These are phyloP conservation scores for Platypus cylindrus DNA, from an alignment of 2,888 invertebrate species.

Conservation along the genomic window DNA sequence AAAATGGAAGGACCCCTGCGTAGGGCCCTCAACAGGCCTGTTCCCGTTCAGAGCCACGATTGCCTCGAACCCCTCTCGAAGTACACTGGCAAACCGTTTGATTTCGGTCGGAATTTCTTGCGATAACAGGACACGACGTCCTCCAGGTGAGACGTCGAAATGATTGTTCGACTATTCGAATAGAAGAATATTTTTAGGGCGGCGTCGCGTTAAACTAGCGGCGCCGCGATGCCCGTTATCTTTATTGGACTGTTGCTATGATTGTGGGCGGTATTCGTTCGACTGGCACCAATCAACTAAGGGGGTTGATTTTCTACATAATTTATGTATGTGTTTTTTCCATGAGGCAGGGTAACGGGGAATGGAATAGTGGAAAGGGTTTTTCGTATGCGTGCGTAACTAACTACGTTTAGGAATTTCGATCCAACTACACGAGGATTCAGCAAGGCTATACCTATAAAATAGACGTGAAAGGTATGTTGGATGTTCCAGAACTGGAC, in stretches of 20 bases:
- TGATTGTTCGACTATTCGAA: constrained; percentile 12
- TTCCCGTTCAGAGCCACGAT: constrained; percentile 14
- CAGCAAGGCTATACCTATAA: too few relatives aligned
- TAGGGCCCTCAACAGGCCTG: constrained; percentile 12
- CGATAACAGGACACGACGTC: constrained; percentile 14
- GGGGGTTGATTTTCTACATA: too few relatives aligned
- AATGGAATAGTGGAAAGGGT: constrained; percentile 8
- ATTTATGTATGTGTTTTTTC: constrained; percentile 15
- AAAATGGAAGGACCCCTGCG: constrained; percentile 14
- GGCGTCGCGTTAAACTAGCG: constrained; percentile 9
- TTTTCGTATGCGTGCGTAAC: constrained; percentile 10
- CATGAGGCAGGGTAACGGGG: too few relatives aligned
- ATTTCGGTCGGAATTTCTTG: not conserved
- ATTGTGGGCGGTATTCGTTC: not conserved
- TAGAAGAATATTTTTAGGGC: constrained; percentile 15
- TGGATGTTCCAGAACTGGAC: too few relatives aligned
- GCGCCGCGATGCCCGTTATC: constrained; percentile 9
- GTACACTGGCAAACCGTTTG: constrained; percentile 6
- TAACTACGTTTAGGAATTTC: constrained; percentile 9
- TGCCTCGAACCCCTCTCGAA: constrained; percentile 10
- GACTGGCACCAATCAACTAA: too few relatives aligned
- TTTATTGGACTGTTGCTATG: constrained; percentile 9
- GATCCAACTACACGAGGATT: too few relatives aligned
- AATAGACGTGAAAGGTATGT: too few relatives aligned
- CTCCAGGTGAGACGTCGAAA: constrained; percentile 13